Conservation (phyloP, 35 echinoderm and acorn worm genomes). For the Stichopus chloronotus region DNA sequence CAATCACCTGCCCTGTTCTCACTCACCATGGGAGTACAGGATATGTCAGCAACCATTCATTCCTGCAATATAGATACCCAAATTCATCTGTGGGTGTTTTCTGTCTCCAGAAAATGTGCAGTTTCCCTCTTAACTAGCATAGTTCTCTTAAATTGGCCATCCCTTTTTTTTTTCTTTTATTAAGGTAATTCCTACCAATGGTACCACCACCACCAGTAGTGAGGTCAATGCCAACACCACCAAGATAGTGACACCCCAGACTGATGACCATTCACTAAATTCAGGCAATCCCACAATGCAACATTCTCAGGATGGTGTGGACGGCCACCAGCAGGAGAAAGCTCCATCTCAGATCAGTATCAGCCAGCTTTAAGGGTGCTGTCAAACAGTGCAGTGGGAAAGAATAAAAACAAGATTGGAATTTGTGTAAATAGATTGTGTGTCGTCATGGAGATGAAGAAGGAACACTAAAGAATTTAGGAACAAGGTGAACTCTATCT, state of each 20-base stretch:
- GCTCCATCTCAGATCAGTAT: slow-evolving; percentile 7
- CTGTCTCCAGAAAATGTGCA: no score
- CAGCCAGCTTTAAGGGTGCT: neutral
- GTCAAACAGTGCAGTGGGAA: neutral
- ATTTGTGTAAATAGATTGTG: neutral
- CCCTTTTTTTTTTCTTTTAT: neutral
- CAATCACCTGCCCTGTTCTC: no score
- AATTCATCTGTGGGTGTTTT: no score
- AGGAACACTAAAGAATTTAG: neutral
- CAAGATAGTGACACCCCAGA: neutral
- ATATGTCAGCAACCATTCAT: no score
- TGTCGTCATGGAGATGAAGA: neutral
- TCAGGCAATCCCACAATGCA: slow-evolving; percentile 35
- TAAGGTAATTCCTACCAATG: slow-evolving; percentile 34
- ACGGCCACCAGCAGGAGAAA: slow-evolving; percentile 36
- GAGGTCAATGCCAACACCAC: slow-evolving; percentile 39
- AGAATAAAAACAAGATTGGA: neutral
- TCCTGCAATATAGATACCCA: no score
- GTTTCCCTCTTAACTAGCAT: no score
- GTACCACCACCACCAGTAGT: neutral
- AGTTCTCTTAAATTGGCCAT: neutral
- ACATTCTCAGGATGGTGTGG: slow-evolving; percentile 5
- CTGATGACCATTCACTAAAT: slow-evolving; percentile 33
- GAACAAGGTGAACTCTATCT: neutral
- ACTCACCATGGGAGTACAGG: no score